A percentile compares a stretch with the other conserved stretches of the same genome.
phyloP scores from a whole-genome alignment of 2,113 vertebrate genomes.

The Platycercus adscitus region DNA sequence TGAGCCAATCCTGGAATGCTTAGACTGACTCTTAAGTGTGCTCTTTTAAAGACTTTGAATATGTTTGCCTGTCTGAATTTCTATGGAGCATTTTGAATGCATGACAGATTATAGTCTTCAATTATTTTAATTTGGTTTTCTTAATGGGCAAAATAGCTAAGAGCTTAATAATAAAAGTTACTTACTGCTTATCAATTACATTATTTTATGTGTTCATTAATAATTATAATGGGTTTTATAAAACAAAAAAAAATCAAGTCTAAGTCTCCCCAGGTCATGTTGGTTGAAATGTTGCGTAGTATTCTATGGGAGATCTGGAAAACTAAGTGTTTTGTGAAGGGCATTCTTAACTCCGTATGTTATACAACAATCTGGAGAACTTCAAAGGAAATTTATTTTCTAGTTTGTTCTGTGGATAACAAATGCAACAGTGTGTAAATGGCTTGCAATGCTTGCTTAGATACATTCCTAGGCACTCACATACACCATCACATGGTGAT shows the following conservation, averaged over 20 bases:
- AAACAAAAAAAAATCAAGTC: slow-evolving; percentile 53
- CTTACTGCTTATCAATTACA: slow-evolving; percentile 27
- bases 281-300: slow-evolving; percentile 9
- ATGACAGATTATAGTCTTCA: slow-evolving; percentile 56
- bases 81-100: slow-evolving; percentile 57
- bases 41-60: slow-evolving; percentile 51
- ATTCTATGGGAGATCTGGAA: background rate
- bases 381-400: background rate
- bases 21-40: slow-evolving; percentile 49
- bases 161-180: slow-evolving; percentile 26
- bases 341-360: background rate
- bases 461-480: background rate
- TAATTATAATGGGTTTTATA: slow-evolving; percentile 58
- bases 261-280: slow-evolving; percentile 28
- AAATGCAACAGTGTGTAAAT: background rate
- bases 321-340: background rate
- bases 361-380: background rate
- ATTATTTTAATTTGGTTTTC: slow-evolving; percentile 63
- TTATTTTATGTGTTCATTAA: slow-evolving; percentile 40
- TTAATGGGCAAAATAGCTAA: slow-evolving; percentile 59
- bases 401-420: background rate
- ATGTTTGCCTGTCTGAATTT: slow-evolving; percentile 54
- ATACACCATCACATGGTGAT: background rate
- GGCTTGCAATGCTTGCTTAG: background rate
- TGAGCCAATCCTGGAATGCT: slow-evolving; percentile 35